Base-by-base conservation (phyloP, 2,113 vertebrate genomes). In the Loxodonta africana region DNA sequence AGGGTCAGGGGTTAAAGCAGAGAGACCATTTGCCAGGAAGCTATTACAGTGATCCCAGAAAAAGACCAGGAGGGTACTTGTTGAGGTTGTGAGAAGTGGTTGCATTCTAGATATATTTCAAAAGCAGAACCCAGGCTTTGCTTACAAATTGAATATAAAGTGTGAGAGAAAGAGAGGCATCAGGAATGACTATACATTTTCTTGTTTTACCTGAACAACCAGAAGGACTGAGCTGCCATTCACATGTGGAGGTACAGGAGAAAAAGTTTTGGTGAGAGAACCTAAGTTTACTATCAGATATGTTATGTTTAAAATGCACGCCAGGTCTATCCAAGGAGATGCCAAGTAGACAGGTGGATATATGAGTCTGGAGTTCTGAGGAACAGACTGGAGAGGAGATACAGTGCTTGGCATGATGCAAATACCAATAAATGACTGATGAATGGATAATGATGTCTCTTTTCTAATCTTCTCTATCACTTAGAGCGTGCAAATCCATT, bases 351-450 rank as follows among this genome's bases (percentile, higher is more conserved):
- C 82, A 90, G 18, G 60, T 83, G 30, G 1, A 71, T 63, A 63
- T 46, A 8, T 53, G 26, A 62, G 28, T 78, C 60, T 71, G 14
- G 48, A 81, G 53, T 60, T 91, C 83, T 15, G n/a, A 91, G 83
- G 41, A 92, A 94, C 7, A 73, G 8, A 37, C 3, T 20, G 76
- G 44, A 26, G 14, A 93, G 37, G 11, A 86, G 33, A 37, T 7
- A 37, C 8, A 86, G 80, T 83, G 4, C 2, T 1, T 80, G 46
- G 21, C 17, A 17, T 18, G 48, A 14, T 17, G 2, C 57, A 76
- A 88, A 93, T 46, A 73, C 15, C 48, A 93, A 30, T 30, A 88
- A 83, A 69, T 76, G 14, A 86, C 25, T 90, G 63, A 71, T 78
- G 15, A 92, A 9, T 69, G 23, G 84, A 74, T 87, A 81, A 44